Evolutionary conservation across 1,140 invertebrate genomes (phyloP).

Genomic region (Drosophila quadrilineata): DNA sequence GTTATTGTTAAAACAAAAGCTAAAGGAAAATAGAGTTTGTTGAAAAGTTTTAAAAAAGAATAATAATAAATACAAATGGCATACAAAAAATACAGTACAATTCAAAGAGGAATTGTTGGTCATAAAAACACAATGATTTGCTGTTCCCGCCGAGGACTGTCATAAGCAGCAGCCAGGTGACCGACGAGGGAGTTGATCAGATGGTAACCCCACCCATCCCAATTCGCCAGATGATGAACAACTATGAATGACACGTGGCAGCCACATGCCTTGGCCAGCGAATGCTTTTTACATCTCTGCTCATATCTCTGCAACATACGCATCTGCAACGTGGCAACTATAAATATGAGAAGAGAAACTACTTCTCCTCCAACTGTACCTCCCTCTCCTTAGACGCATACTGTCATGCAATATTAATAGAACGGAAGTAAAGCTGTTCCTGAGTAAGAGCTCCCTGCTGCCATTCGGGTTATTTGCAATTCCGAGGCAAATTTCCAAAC

Average conservation of each 20-base stretch:
- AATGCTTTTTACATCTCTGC: slow-evolving; percentile 34
- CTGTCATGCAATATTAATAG: slow-evolving; percentile 19
- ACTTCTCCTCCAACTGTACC: no score
- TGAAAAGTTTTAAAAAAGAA: slow-evolving; percentile 40
- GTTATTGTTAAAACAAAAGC: slow-evolving; percentile 26
- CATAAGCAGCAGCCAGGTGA: not conserved
- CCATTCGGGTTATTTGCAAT: slow-evolving; percentile 44
- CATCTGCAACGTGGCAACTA: slow-evolving; percentile 2
- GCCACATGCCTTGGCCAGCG: not conserved
- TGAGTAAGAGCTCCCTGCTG: not conserved
- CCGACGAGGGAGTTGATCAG: not conserved
- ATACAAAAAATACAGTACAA: slow-evolving; percentile 51
- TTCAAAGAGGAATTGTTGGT: slow-evolving; percentile 53
- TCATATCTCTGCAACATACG: slow-evolving; percentile 25
- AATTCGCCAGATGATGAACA: not conserved
- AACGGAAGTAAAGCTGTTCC: not conserved
- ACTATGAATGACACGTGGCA: slow-evolving; percentile 6
- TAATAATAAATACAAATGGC: no score
- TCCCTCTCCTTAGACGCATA: no score
- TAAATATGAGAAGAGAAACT: no score
- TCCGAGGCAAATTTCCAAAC: slow-evolving; percentile 35
- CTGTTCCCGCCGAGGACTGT: no score
- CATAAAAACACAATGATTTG: slow-evolving; percentile 17
- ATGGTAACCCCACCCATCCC: not conserved
- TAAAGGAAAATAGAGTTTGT: slow-evolving; percentile 24